phyloP scores from a whole-genome alignment of 2,888 invertebrate species.

The Herminia tarsipennalis region DNA sequence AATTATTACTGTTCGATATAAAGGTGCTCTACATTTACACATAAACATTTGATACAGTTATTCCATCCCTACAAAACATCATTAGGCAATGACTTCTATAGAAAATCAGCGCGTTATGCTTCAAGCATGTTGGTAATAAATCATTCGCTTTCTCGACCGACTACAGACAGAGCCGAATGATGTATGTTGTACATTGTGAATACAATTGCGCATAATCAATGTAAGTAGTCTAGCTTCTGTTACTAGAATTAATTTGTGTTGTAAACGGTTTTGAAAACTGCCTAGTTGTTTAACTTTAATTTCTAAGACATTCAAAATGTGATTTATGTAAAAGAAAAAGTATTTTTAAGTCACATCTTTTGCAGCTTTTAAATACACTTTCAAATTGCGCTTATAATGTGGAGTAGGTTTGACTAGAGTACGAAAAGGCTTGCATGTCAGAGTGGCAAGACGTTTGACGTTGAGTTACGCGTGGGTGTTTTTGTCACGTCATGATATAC shows the following conservation, averaged over 20 bases:
- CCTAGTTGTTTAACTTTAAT: too few relatives aligned
- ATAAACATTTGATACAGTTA: slow-evolving; percentile 9
- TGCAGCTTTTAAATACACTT: too few relatives aligned
- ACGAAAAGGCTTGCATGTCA: too few relatives aligned
- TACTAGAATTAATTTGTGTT: slow-evolving; percentile 25
- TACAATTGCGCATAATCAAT: slow-evolving; percentile 50
- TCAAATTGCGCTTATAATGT: too few relatives aligned
- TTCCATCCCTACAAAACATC: slow-evolving; percentile 24
- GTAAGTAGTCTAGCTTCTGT: slow-evolving; percentile 38
- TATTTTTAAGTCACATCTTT: too few relatives aligned
- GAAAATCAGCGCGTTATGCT: slow-evolving; percentile 49
- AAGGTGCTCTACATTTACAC: slow-evolving; percentile 3
- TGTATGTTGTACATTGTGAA: slow-evolving; percentile 45
- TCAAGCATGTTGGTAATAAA: slow-evolving; percentile 38
- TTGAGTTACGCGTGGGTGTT: too few relatives aligned
- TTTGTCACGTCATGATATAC: too few relatives aligned
- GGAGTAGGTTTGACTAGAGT: too few relatives aligned
- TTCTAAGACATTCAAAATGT: too few relatives aligned
- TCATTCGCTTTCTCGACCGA: slow-evolving; percentile 50
- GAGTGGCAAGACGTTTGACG: too few relatives aligned
- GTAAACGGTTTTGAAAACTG: slow-evolving; percentile 11
- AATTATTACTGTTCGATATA: not conserved
- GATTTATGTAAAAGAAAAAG: too few relatives aligned
- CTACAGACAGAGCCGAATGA: slow-evolving; percentile 38
- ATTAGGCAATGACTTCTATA: slow-evolving; percentile 42